These are phyloP conservation scores for Agonopterix alstromeriana DNA, from an alignment of 2,888 invertebrate species.

Conservation along the genomic window DNA sequence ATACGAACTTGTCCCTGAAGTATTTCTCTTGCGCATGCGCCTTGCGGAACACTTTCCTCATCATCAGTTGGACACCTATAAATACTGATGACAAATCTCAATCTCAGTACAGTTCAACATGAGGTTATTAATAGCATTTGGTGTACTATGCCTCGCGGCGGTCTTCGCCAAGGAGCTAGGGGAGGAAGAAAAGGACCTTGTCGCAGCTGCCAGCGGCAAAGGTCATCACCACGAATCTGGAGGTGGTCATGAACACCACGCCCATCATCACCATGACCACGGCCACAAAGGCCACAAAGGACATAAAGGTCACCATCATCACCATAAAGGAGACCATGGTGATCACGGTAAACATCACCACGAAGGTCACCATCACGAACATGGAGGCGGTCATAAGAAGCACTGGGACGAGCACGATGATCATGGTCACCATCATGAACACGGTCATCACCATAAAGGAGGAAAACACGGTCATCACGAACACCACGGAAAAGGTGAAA, in stretches of 20 bases:
- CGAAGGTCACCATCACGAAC: slow-evolving; percentile 58
- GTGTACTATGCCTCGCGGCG: slow-evolving; percentile 57
- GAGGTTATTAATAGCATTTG: slow-evolving; percentile 55
- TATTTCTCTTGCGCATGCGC: slow-evolving; percentile 31
- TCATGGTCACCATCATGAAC: slow-evolving; percentile 62
- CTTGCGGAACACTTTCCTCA: slow-evolving; percentile 61
- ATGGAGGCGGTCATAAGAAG: slow-evolving; percentile 63
- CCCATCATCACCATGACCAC: slow-evolving; percentile 61
- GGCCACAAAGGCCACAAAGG: slow-evolving; percentile 63
- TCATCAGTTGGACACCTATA: slow-evolving; percentile 50
- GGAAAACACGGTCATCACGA: slow-evolving; percentile 64
- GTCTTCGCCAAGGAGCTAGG: slow-evolving; percentile 50
- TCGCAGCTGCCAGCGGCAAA: slow-evolving; percentile 61
- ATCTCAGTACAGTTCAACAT: slow-evolving; percentile 47
- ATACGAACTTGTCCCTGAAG: slow-evolving; percentile 48
- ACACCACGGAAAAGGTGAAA: slow-evolving; percentile 65
- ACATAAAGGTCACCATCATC: slow-evolving; percentile 67
- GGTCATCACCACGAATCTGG: slow-evolving; percentile 54
- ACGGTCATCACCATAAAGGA: slow-evolving; percentile 66
- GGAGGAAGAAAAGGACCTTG: slow-evolving; percentile 58
- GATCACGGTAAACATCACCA: slow-evolving; percentile 65
- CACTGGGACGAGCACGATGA: slow-evolving; percentile 62
- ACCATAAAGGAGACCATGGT: slow-evolving; percentile 64
- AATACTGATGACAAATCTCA: slow-evolving; percentile 41
- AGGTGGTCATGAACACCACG: slow-evolving; percentile 63